Base-by-base conservation (phyloP, 64 coral and sea anemone genomes). In the Platygyra sinensis region DNA sequence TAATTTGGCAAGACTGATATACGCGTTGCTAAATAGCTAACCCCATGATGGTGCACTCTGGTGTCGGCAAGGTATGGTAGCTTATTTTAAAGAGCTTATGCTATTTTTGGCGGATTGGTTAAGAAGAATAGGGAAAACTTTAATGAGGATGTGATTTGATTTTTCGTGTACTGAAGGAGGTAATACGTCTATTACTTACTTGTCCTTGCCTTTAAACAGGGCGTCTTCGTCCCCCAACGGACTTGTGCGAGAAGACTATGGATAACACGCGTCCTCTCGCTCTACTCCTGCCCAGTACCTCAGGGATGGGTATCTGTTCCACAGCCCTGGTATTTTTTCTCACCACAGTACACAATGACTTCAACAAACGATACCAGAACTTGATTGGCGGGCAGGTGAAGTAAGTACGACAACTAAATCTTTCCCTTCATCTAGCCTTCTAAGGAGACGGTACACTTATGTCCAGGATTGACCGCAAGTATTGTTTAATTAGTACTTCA, bases 291-390 rank as follows among this genome's bases (percentile, higher is more conserved):
- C 94, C 94, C 17, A 91, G 77, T 36, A 72, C 89, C 16, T 79
- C 67, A 69, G 86, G 86, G 49, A 76, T 86, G 62, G 89, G 89
- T 29, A 91, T 87, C 79, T 95, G 94, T 38, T 92, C 94, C 61
- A 89, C 77, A 18, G 79, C 90, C 20, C 78, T 95, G 24, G 71
- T 92, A 20, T 92, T 86, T 49, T 95, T 72, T 46, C 86, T 95
- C 30, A 86, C 75, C 52, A 86, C 71, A 32, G 71, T 91, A 28
- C 72, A 95, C 60, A 95, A 95, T 32, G 94, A 95, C 10, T 95
- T 95, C 52, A 72, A 89, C 64, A 78, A 86, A 80, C 87, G 50
- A 30, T 92, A 84, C 72, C 46, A 92, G 15, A 88, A 74, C 79
- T 78, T 82, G 60, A 77, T 24, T 32, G 74, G 72, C 77, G 51